Evolutionary conservation across 2,797 vertebrate species (phyloP).

Genomic region (Pipistrellus pygmaeus): DNA sequence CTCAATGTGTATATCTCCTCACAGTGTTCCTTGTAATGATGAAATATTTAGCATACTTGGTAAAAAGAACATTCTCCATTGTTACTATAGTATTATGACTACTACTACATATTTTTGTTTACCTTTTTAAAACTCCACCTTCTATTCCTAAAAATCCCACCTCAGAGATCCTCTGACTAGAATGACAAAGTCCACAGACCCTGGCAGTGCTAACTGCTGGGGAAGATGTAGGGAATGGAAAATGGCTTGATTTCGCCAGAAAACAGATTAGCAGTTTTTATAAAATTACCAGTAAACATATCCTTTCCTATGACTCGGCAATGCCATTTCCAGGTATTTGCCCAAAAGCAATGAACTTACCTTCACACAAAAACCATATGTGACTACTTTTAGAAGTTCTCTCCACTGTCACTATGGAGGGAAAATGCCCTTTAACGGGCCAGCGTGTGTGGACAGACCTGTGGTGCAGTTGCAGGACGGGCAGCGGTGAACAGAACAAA

Average conservation of each 20-base stretch:
- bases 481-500: no score
- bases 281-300: background rate
- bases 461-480: rapidly evolving
- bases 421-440: background rate
- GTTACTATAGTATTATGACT: background rate
- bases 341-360: background rate
- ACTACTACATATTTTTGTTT: background rate
- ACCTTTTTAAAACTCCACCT: background rate
- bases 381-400: background rate
- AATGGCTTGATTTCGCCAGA: background rate
- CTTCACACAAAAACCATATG: background rate
- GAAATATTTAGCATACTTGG: background rate
- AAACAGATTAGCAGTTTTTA: background rate
- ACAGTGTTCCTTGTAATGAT: background rate
- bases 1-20: background rate
- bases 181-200: background rate
- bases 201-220: background rate
- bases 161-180: background rate
- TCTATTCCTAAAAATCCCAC: background rate
- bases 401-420: background rate
- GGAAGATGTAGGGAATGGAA: background rate
- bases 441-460: background rate
- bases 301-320: background rate
- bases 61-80: background rate
- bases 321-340: background rate